These are phyloP conservation scores for Cerceris rybyensis DNA, from an alignment of 2,888 invertebrate species.

Conservation along the genomic window DNA sequence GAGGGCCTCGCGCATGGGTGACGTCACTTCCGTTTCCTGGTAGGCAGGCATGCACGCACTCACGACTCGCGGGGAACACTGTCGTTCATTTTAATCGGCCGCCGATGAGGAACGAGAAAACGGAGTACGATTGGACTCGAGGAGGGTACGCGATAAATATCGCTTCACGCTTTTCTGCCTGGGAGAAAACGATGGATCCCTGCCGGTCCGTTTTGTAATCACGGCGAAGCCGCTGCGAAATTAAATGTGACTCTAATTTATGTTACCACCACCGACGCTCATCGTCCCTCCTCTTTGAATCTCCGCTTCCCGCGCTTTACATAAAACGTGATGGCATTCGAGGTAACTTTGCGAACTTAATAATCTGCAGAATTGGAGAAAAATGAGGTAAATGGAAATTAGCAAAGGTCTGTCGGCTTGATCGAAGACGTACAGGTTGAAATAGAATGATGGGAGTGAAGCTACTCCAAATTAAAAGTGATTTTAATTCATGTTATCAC, in stretches of 20 bases:
- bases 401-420: too few species aligned
- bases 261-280: not conserved
- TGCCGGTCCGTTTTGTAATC: slow-evolving; percentile 8
- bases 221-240: slow-evolving; percentile 18
- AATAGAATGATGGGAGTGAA: not conserved
- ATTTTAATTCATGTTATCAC: slow-evolving; percentile 15
- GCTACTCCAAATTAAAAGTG: slow-evolving; percentile 27
- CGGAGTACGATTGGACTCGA: slow-evolving; percentile 40
- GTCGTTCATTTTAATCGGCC: slow-evolving; percentile 75
- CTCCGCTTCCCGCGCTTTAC: not conserved
- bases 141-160: slow-evolving; percentile 41
- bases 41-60: slow-evolving; percentile 45
- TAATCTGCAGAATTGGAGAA: too few species aligned
- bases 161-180: slow-evolving; percentile 19
- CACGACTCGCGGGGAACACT: slow-evolving; percentile 59
- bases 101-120: slow-evolving; percentile 54
- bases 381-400: too few species aligned
- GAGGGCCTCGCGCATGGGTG: slow-evolving; percentile 60
- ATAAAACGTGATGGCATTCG: slow-evolving; percentile 5
- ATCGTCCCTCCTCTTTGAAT: not conserved
- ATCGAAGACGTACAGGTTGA: too few species aligned
- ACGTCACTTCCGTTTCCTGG: slow-evolving; percentile 80
- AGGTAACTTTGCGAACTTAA: not conserved
- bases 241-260: slow-evolving; percentile 31
- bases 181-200: not conserved